phyloP scores from a whole-genome alignment of 2,797 vertebrate species.

The Paramormyrops hopkinsi region DNA sequence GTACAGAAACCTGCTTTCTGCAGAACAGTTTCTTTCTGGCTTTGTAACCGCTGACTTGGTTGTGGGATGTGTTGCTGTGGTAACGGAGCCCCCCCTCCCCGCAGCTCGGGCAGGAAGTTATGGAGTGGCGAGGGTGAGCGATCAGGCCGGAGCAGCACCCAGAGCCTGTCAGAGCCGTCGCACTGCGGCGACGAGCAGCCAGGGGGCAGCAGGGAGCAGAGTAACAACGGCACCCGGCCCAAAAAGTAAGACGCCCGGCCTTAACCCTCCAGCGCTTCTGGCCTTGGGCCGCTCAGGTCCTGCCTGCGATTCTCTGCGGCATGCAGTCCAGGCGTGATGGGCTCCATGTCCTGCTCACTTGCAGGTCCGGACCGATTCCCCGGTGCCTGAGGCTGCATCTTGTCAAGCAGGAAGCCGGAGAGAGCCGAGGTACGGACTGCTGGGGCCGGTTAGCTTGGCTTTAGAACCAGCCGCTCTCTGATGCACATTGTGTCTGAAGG shows the following conservation, averaged over 20 bases:
- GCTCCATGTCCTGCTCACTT: not conserved
- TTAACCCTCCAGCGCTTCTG: not conserved
- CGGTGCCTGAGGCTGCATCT: constrained; percentile 76
- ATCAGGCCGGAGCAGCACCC: constrained; percentile 49
- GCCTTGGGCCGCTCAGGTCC: not conserved
- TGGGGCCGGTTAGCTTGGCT: constrained; percentile 32
- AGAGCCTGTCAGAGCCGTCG: constrained; percentile 38
- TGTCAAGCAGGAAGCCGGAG: constrained; percentile 69
- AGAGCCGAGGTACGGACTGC: constrained; percentile 63
- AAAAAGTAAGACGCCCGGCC: constrained; percentile 50
- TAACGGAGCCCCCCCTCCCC: not conserved
- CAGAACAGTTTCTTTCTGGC: not conserved
- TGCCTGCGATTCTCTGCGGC: not conserved
- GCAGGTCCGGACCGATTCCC: constrained; percentile 63
- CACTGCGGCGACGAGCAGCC: constrained; percentile 47
- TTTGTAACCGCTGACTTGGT: not conserved
- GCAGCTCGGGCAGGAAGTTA: constrained; percentile 38
- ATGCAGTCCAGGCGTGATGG: not conserved
- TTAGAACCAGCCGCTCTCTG: constrained; percentile 29
- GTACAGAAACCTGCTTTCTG: not conserved
- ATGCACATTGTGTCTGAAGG: not conserved
- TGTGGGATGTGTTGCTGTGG: not conserved
- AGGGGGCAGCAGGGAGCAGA: constrained; percentile 53
- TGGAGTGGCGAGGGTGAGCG: constrained; percentile 53
- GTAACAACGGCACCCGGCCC: constrained; percentile 52